Conservation (phyloP, 1,140 invertebrate genomes). For the Bombyx mandarina region DNA sequence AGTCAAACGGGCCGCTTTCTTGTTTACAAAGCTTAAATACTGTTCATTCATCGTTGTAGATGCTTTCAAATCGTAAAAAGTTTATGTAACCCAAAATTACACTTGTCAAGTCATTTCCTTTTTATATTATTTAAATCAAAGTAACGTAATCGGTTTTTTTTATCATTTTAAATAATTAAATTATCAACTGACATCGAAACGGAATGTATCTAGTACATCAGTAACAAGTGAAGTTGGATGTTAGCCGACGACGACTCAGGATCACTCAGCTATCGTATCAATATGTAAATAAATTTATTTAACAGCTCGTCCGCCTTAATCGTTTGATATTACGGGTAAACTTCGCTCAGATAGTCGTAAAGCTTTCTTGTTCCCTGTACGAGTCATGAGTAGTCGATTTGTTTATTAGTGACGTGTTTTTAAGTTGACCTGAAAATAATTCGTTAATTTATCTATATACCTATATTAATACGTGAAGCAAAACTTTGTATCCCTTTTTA, state of each 20-base stretch:
- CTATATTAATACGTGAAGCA: too few species aligned
- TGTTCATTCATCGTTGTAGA: background rate
- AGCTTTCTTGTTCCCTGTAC: too few species aligned
- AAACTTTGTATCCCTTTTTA: too few species aligned
- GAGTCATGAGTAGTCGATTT: too few species aligned
- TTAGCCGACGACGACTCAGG: constrained; percentile 7
- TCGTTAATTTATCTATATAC: too few species aligned
- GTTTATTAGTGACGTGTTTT: too few species aligned
- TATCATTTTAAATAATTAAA: constrained; percentile 33
- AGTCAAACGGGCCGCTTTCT: too few species aligned
- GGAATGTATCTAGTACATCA: constrained; percentile 15
- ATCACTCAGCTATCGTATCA: constrained; percentile 36
- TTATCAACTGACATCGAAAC: constrained; percentile 22
- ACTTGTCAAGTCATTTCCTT: constrained; percentile 9
- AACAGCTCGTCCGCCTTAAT: constrained; percentile 45
- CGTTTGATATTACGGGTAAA: constrained; percentile 12
- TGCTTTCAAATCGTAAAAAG: constrained; percentile 21
- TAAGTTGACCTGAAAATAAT: too few species aligned
- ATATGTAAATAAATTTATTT: constrained; percentile 53
- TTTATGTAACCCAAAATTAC: constrained; percentile 11
- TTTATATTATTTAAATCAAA: constrained; percentile 32
- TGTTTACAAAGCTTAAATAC: too few species aligned
- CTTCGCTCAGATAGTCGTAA: too few species aligned
- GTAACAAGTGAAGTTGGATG: too few species aligned
- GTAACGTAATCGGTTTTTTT: constrained; percentile 13